Evolutionary conservation across 1,140 invertebrate species (phyloP), one percentile per base, ranked within the genome.

Genomic region (Apis dorsata): DNA sequence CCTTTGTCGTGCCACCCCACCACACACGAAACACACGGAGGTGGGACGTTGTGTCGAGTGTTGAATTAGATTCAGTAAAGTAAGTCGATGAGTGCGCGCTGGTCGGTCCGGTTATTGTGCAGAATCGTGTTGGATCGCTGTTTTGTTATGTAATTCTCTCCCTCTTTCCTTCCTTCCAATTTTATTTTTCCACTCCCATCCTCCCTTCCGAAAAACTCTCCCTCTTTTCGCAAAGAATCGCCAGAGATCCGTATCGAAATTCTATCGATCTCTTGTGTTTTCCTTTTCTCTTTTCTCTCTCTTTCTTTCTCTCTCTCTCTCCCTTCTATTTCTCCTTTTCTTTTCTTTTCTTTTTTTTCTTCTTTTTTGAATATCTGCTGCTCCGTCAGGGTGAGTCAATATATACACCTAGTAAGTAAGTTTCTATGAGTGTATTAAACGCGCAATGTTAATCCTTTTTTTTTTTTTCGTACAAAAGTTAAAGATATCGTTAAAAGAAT

Each of bases 1-100:
- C 73, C 63, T 83, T 63, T 79, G 28, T 57, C 86, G 57, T 66
- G 66, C 28, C 65, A 53, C 84, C 70, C 57, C 66, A 68, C 55
- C 86, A 79, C 62, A 63, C 21, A 74, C n/a, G 24, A 59, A 57
- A 83, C 53, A 60, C 70, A 53, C 15, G 44, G 84, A 86, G 86
- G 80, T 88, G 86, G 87, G 84, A 88, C 83, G 74, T 85, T 85
- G 75, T 85, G 62, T 77, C 87, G 73, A 77, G 72, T 62, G 85
- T 83, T 85, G 69, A 82, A 85, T 85, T 81, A 75, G 83, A 84
- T 84, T 84, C 79, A 81, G 83, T 83, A 24, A 83, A 79, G 81
- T 83, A 71, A 83, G 81, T 83, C 60, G 75, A 65, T 79, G 81
- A 83, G 81, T 79, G 51, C 81, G 76, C 68, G 81, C 44, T 60